Percentiles rank a stretch among this genome's conserved stretches.
Conservation (phyloP, 2,888 invertebrate genomes). For the Pachydiplax longipennis region DNA sequence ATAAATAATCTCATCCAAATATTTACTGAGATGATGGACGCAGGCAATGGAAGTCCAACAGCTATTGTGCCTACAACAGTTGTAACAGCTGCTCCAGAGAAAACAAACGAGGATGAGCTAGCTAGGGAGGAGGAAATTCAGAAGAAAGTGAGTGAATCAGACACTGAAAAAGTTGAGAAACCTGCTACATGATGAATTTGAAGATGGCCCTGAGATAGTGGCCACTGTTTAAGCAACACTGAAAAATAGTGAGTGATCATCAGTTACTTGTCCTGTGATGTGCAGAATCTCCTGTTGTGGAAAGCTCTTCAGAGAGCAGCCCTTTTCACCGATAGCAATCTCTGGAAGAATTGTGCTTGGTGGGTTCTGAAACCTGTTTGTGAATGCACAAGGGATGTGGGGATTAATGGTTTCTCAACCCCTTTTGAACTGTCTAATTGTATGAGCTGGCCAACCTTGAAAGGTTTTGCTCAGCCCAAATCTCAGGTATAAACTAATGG, state of each 20-base stretch:
- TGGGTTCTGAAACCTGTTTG: neutral
- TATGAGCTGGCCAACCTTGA: neutral
- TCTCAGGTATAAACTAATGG: conserved; percentile 17
- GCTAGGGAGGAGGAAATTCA: neutral
- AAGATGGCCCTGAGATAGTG: neutral
- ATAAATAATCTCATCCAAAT: conserved; percentile 88
- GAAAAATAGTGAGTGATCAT: neutral
- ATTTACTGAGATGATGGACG: conserved; percentile 69
- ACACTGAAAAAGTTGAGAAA: neutral
- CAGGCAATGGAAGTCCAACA: conserved; percentile 14
- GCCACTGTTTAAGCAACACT: neutral
- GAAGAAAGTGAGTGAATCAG: neutral
- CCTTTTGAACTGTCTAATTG: neutral
- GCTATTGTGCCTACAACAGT: conserved; percentile 46
- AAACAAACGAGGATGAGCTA: conserved; percentile 47
- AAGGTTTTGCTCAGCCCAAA: conserved; percentile 12
- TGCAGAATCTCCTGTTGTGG: conserved; percentile 4
- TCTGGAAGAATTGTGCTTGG: neutral
- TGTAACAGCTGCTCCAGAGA: conserved; percentile 49
- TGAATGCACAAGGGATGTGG: neutral
- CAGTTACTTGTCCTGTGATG: neutral
- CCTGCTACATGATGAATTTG: conserved; percentile 18
- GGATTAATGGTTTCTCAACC: neutral
- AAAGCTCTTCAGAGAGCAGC: neutral
- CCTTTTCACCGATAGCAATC: neutral